Conservation (phyloP, 2,113 vertebrate species). For the Setophaga coronata region DNA sequence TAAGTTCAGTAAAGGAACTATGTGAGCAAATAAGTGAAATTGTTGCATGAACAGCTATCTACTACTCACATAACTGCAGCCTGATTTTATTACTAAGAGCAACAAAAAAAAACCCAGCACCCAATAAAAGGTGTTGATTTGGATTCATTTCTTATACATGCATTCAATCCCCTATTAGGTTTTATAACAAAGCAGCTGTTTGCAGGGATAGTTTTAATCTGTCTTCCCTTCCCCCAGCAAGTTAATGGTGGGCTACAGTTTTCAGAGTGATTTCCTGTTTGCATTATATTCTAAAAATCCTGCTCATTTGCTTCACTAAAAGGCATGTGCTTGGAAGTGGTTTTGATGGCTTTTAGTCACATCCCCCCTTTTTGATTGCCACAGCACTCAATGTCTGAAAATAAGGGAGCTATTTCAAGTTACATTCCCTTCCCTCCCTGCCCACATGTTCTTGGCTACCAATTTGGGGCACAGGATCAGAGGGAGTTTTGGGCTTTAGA, state of each 20-base stretch:
- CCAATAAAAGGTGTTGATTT: constrained; percentile 40
- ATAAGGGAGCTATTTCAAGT: constrained; percentile 49
- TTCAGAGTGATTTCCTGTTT: constrained; percentile 48
- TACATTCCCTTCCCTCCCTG: constrained; percentile 21
- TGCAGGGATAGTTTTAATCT: background rate
- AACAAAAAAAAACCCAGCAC: background rate
- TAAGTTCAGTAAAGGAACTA: background rate
- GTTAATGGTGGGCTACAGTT: constrained; percentile 16
- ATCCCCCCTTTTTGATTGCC: constrained; percentile 18
- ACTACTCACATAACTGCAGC: background rate
- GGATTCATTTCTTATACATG: background rate
- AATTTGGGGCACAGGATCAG: background rate
- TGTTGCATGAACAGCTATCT: background rate
- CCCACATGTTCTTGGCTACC: constrained; percentile 50
- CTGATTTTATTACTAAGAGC: background rate
- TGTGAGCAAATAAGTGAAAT: background rate
- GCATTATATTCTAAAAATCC: constrained; percentile 19
- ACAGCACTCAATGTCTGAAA: constrained; percentile 9
- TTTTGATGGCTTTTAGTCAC: constrained; percentile 53
- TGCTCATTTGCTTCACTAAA: constrained; percentile 3
- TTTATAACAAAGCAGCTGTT: background rate
- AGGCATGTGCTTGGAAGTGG: constrained; percentile 54
- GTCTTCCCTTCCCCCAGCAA: background rate
- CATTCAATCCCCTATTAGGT: background rate
- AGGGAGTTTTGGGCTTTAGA: background rate